A percentile compares a stretch with the other conserved stretches of the same genome.
Conservation (phyloP, 1,140 invertebrate genomes). For the Bombyx mandarina region DNA sequence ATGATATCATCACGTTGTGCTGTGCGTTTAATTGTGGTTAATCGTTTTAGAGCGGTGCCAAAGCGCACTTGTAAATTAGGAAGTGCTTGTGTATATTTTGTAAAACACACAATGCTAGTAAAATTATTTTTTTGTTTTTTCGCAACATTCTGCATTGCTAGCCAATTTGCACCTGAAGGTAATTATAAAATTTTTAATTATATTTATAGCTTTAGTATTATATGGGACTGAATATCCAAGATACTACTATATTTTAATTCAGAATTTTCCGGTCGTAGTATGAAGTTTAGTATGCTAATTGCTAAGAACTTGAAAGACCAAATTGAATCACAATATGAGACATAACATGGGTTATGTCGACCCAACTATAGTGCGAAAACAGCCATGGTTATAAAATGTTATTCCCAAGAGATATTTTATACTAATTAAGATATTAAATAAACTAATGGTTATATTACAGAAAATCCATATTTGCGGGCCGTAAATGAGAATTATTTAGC, state of each 20-base stretch:
- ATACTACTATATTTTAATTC: too few species aligned
- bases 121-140: too few species aligned
- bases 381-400: background rate
- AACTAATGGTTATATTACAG: slow-evolving; percentile 1
- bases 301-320: too few species aligned
- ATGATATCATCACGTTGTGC: slow-evolving; percentile 46
- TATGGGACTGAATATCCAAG: too few species aligned
- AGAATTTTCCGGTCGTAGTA: too few species aligned
- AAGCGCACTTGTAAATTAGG: slow-evolving; percentile 30
- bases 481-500: slow-evolving; percentile 25
- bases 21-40: slow-evolving; percentile 24
- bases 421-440: background rate
- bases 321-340: too few species aligned
- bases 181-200: background rate
- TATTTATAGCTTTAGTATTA: too few species aligned
- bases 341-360: background rate
- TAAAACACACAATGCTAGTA: background rate
- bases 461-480: slow-evolving; percentile 43
- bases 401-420: background rate
- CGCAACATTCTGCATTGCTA: background rate
- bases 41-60: slow-evolving; percentile 28
- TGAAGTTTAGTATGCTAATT: too few species aligned
- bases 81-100: slow-evolving; percentile 9
- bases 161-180: background rate
- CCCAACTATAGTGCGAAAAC: background rate